Evolutionary conservation across 2,797 vertebrate species (phyloP), one percentile per base, ranked within the genome.

Genomic region (Masticophis lateralis): DNA sequence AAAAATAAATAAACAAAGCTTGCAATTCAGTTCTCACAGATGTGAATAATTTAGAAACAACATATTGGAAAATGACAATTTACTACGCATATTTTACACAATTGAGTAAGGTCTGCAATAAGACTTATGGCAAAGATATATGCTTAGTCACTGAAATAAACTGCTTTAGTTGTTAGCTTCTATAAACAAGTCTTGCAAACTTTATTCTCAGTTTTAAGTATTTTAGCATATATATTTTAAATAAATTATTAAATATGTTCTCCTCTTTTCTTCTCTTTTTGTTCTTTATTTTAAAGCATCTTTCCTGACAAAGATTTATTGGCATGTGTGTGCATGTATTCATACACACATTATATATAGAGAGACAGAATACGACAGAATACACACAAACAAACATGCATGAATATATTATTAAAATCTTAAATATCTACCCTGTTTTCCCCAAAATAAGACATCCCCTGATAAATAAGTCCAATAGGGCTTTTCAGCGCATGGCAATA

Each of bases 1-100:
- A 22, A 47, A 92, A 6, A 5, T 90, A 18, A 94, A 95, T 94
- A 96, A 96, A 95, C 94, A 91, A 96, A 95, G 94, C 91, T 94
- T 37, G 6, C 4, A 13, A 88, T 92, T 97, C 95, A 94, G 94
- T 53, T 4, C 94, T 95, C 95, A 94, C 93, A 94, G 94, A 37
- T 69, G 86, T 93, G 93, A 96, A 92, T 74, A 95, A 96, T 22
- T 94, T 27, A 95, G 95, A 61, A 0, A 4, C 90, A 95, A 94
- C 7, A 55, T 93, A 86, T 91, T 92, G 87, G 90, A 94, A 95
- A 96, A 47, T 63, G 91, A 94, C 93, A 22, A 32, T 95, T 96
- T 93, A 95, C 92, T 92, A 90, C 88, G 92, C 91, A 94, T 92
- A 69, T 16, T 27, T 95, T 95, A 53, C 25, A 57, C 2, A 89